Conservation (phyloP, 1,140 invertebrate species). For the Drosophila subobscura region DNA sequence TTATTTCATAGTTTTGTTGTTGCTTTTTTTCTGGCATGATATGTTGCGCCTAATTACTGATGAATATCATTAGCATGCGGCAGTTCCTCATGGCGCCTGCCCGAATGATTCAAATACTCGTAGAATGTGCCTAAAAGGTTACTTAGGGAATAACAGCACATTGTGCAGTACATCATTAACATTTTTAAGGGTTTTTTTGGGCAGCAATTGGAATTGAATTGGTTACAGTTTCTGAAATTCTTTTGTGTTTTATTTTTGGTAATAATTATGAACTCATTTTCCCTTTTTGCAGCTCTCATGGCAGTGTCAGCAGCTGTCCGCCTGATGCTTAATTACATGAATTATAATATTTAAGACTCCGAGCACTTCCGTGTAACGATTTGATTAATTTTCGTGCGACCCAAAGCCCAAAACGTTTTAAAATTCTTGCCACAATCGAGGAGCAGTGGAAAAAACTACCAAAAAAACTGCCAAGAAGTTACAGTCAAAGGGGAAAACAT, state of each 20-base stretch:
- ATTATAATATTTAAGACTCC: constrained; percentile 8
- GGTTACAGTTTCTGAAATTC: constrained; percentile 13
- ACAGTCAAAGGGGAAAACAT: constrained; percentile 38
- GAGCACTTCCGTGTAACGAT: constrained; percentile 57
- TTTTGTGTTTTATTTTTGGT: constrained; percentile 3
- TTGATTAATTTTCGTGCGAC: constrained; percentile 35
- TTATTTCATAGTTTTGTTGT: constrained; percentile 29
- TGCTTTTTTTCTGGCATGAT: constrained; percentile 26
- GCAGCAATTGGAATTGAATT: constrained; percentile 7
- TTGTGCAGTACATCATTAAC: constrained; percentile 28
- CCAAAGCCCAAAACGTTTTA: constrained; percentile 13
- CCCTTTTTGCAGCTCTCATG: constrained; percentile 36
- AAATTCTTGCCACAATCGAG: constrained; percentile 23
- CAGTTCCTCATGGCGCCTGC: constrained; percentile 56
- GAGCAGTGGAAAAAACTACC: constrained; percentile 5
- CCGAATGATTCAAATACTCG: constrained; percentile 40
- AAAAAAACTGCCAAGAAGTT: constrained; percentile 5
- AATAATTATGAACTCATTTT: constrained; percentile 13
- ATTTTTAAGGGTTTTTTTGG: not conserved
- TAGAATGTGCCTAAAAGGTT: constrained; percentile 6
- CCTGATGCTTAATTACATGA: constrained; percentile 40
- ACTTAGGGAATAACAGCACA: not conserved
- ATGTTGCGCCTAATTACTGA: constrained; percentile 47
- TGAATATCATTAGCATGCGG: constrained; percentile 48
- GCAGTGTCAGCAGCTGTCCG: constrained; percentile 26